These are phyloP conservation scores for Labia minor DNA, from an alignment of 2,888 invertebrate species.

Conservation along the genomic window DNA sequence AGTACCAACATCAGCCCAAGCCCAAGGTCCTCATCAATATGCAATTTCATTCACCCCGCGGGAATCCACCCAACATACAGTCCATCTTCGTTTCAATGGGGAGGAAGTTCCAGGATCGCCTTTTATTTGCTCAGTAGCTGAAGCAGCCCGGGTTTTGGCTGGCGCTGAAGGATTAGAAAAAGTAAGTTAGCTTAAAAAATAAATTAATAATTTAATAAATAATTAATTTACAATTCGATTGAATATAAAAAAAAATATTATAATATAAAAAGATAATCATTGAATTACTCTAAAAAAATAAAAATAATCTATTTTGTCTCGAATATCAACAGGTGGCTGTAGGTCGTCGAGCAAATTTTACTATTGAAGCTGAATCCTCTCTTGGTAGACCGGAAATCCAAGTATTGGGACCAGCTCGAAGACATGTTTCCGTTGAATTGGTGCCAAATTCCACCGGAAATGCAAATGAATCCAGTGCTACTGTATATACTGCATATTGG, in stretches of 20 bases:
- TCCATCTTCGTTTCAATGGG: slow-evolving; percentile 91
- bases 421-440: slow-evolving; percentile 56
- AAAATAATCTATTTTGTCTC: too few relatives aligned
- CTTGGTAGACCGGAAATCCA: slow-evolving; percentile 59
- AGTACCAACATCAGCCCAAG: slow-evolving; percentile 92
- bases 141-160: slow-evolving; percentile 73
- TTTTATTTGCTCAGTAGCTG: slow-evolving; percentile 66
- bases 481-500: slow-evolving; percentile 43
- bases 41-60: slow-evolving; percentile 95
- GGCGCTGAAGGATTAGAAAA: slow-evolving; percentile 75
- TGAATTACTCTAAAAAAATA: too few relatives aligned
- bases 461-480: slow-evolving; percentile 35
- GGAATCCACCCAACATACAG: slow-evolving; percentile 80
- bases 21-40: slow-evolving; percentile 91
- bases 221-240: too few relatives aligned
- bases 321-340: slow-evolving; percentile 54
- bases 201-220: too few relatives aligned
- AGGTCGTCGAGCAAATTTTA: slow-evolving; percentile 70
- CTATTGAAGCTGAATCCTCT: slow-evolving; percentile 72
- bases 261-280: too few relatives aligned
- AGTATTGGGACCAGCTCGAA: slow-evolving; percentile 62
- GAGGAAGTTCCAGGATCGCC: slow-evolving; percentile 88
- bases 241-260: too few relatives aligned
- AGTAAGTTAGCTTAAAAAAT: slow-evolving; percentile 46
- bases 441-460: slow-evolving; percentile 20